phyloP scores from a whole-genome alignment of 2,797 vertebrate species.

The Antennarius maculatus region DNA sequence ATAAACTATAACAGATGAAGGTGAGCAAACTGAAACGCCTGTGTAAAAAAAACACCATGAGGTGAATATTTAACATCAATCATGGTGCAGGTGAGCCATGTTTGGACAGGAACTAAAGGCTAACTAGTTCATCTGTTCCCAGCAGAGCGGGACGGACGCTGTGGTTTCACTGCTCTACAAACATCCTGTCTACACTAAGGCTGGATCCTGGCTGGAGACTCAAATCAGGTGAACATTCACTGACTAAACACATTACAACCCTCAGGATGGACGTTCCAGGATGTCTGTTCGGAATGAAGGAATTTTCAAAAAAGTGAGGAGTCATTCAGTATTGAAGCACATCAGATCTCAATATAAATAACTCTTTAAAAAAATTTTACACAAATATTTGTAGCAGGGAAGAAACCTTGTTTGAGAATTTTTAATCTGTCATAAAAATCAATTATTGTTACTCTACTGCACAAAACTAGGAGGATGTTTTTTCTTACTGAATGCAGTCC shows the following conservation, averaged over 20 bases:
- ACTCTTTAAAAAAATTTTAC: not conserved
- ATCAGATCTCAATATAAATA: not conserved
- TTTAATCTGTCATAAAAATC: no score
- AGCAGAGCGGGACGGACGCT: conserved; percentile 13
- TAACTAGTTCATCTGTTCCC: conserved; percentile 10
- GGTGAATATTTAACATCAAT: conserved; percentile 16
- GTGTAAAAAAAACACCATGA: not conserved
- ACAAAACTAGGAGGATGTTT: no score
- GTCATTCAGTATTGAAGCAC: not conserved
- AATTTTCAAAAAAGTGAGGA: not conserved
- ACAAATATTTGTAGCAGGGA: no score
- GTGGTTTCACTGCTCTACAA: conserved; percentile 46
- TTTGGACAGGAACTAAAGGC: conserved; percentile 7
- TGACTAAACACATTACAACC: not conserved
- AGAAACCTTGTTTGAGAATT: no score
- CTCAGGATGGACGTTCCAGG: not conserved
- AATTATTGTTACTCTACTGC: no score
- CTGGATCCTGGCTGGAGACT: conserved; percentile 17
- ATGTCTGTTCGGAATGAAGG: not conserved
- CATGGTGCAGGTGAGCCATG: not conserved
- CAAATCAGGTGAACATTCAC: not conserved
- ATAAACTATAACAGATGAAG: no score
- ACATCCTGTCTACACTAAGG: conserved; percentile 38
- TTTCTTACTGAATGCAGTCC: no score
- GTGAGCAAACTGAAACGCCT: no score